Conservation (phyloP, 2,113 vertebrate genomes). For the Gymnocephalus cernua region DNA sequence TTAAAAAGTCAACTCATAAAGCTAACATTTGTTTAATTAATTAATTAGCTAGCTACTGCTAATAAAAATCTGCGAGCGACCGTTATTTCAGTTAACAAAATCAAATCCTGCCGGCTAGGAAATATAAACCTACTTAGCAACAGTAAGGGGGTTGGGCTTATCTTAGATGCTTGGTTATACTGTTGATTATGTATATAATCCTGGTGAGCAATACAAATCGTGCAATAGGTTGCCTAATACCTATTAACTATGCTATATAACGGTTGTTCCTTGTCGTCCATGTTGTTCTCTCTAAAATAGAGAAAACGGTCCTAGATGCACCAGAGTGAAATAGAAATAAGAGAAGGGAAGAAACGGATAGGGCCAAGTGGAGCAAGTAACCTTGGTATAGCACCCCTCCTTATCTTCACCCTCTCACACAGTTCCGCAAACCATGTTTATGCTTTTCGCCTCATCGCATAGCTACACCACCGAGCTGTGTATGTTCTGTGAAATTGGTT, state of each 20-base stretch:
- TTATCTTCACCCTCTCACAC: constrained; percentile 51
- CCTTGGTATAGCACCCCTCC: constrained; percentile 37
- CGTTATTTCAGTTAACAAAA: background rate
- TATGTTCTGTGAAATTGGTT: constrained; percentile 59
- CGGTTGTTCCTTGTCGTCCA: background rate
- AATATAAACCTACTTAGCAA: background rate
- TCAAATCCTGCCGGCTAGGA: background rate
- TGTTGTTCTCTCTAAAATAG: constrained; percentile 30
- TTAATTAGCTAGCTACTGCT: too few species aligned
- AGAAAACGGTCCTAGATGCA: background rate
- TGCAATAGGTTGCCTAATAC: background rate
- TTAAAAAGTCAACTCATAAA: too few species aligned
- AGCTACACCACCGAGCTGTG: constrained; percentile 48
- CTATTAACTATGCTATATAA: constrained; percentile 23
- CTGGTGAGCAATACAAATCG: background rate
- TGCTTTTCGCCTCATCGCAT: constrained; percentile 50
- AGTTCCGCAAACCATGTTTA: constrained; percentile 71
- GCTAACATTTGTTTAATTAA: too few species aligned
- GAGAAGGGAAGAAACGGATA: background rate
- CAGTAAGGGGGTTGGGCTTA: background rate
- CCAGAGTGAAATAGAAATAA: constrained; percentile 6
- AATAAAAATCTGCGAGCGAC: too few species aligned
- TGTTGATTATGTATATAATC: background rate
- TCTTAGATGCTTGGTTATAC: background rate
- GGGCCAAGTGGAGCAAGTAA: constrained; percentile 2